A percentile compares a stretch with the other conserved stretches of the same genome.
Evolutionary conservation across 2,113 vertebrate species (phyloP).

Genomic region (Gopherus flavomarginatus): DNA sequence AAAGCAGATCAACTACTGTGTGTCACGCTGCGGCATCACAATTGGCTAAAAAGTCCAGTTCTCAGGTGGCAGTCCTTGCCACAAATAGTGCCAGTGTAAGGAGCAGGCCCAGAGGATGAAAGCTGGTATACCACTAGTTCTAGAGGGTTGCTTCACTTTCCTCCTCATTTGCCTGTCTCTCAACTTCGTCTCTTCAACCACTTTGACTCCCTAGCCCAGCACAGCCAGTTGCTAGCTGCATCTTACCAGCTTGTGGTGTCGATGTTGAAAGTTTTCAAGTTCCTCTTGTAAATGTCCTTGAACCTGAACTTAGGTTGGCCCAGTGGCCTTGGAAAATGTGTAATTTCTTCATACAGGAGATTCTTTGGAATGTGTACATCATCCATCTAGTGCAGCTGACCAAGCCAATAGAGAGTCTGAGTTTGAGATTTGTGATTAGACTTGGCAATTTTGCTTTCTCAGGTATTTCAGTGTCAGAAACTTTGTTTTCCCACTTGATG

Average conservation of each 20-base stretch:
- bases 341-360: neutral
- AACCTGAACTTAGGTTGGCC: neutral
- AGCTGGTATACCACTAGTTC: neutral
- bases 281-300: neutral
- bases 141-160: neutral
- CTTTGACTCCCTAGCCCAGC: neutral
- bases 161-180: neutral
- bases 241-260: neutral
- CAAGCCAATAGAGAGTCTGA: neutral
- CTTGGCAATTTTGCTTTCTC: neutral
- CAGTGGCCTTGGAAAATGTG: neutral
- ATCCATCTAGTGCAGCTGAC: neutral
- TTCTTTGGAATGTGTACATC: neutral
- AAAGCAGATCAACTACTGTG: neutral
- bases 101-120: neutral
- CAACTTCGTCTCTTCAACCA: neutral
- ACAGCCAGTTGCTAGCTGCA: neutral
- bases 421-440: neutral
- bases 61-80: neutral
- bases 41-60: neutral
- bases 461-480: neutral
- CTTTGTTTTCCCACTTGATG: neutral
- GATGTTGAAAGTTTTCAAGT: neutral
- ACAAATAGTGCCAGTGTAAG: neutral
- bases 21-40: neutral